Evolutionary conservation across 2,113 vertebrate species (phyloP), one percentile per base, ranked within the genome.

Genomic region (Leucoraja erinaceus): DNA sequence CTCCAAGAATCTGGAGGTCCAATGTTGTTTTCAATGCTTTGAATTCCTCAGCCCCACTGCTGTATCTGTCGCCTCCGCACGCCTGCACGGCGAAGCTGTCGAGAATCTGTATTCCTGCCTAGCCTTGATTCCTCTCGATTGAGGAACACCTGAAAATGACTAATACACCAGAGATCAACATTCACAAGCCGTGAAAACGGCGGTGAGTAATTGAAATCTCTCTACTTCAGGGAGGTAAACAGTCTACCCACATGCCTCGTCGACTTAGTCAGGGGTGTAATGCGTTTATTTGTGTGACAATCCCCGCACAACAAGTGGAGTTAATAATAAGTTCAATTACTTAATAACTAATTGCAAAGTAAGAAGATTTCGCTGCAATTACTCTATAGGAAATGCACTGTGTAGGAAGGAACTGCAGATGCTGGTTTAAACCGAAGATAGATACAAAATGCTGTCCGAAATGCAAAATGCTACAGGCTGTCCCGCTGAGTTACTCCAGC

Each of bases 21-120:
- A 33, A 22, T 74, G 68, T 74, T 91, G 90, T 91, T 74, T 54
- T 28, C 90, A 54, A 91, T 91, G 66, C 66, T 54, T 91, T 72
- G 68, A 74, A 91, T 91, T 91, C 66, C 63, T 38, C 9, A 5
- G 22, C 22, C 66, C 90, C 90, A 14, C 88, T 91, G 18, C 9
- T 91, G 33, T 4, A 54, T 74, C 66, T 47, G 66, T 74, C 88
- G 31, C 66, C 88, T 74, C 90, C 33, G 90, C 66, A 54, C 9
- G 38, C 33, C 31, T 25, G 22, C 90, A 25, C 5, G 5, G 38
- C 38, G 66, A 54, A 91, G 38, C 33, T 90, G 61, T 20, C 90
- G 18, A 4, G 33, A 72, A 54, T 25, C 33, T 47, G 68, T 68
- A 91, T 74, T 25, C 68, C 22, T 25, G 33, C 16, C 63, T 14